Evolutionary conservation across 2,113 vertebrate species (phyloP).

Genomic region (Oncorhynchus nerka): DNA sequence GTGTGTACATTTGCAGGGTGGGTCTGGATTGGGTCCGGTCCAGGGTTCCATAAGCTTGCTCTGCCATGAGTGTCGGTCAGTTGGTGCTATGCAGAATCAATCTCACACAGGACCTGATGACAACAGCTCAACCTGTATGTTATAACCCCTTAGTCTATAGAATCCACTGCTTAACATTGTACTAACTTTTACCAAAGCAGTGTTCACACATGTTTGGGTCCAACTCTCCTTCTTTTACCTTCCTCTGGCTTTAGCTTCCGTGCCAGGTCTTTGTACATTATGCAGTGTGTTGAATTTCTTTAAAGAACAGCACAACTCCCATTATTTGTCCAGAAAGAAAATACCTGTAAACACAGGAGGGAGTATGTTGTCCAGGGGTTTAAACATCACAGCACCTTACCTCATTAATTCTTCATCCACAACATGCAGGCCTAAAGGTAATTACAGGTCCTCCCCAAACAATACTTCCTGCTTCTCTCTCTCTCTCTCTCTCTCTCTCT

Average conservation of each 20-base stretch:
- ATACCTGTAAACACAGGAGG: conserved; percentile 38
- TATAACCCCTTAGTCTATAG: background rate
- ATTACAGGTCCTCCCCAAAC: conserved; percentile 28
- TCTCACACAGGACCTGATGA: background rate
- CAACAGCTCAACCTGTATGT: background rate
- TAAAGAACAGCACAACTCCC: conserved; percentile 38
- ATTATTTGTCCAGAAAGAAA: conserved; percentile 57
- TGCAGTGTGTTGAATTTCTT: conserved; percentile 42
- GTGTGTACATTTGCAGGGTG: conserved; percentile 44
- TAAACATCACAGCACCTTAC: conserved; percentile 52
- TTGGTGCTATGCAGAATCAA: conserved; percentile 27
- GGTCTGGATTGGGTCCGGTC: conserved; percentile 45
- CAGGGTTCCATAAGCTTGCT: background rate
- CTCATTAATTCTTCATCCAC: conserved; percentile 55
- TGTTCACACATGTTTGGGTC: background rate
- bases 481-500: background rate
- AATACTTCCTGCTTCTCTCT: background rate
- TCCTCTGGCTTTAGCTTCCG: conserved; percentile 22
- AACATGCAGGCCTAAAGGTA: conserved; percentile 24
- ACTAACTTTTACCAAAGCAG: background rate
- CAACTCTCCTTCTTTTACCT: background rate
- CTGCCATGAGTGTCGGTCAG: conserved; percentile 28
- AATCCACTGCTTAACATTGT: background rate
- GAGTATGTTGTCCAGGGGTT: conserved; percentile 34
- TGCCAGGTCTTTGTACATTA: conserved; percentile 54